phyloP scores from a whole-genome alignment of 2,797 vertebrate genomes.

The Cuculus canorus region DNA sequence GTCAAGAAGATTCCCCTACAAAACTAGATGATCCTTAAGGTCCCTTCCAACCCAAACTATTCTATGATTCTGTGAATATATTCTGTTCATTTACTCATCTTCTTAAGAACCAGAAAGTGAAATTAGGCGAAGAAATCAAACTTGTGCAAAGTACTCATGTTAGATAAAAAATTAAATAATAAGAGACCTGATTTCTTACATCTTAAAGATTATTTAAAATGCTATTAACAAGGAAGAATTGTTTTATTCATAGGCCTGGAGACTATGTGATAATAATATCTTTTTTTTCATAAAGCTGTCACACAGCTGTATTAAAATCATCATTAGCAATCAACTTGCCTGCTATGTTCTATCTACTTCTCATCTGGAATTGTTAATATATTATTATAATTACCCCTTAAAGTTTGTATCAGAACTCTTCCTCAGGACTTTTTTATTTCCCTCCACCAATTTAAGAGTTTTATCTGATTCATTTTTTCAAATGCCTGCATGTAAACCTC shows the following conservation, averaged over 20 bases:
- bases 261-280: background rate
- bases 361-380: background rate
- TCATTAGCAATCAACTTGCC: background rate
- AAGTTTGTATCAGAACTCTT: background rate
- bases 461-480: background rate
- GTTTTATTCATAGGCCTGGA: background rate
- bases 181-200: background rate
- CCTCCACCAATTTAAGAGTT: background rate
- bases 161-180: background rate
- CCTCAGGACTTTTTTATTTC: background rate
- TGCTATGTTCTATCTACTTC: background rate
- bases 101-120: background rate
- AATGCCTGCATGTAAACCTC: slow-evolving; percentile 1
- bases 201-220: background rate
- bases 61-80: background rate
- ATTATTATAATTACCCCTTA: background rate
- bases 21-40: background rate
- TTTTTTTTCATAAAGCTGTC: background rate
- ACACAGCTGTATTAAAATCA: background rate
- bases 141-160: background rate
- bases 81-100: background rate
- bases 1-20: background rate
- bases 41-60: no score
- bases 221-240: background rate
- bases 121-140: background rate